Base-by-base conservation (phyloP, 2,888 invertebrate genomes). In the Melieria picta region DNA sequence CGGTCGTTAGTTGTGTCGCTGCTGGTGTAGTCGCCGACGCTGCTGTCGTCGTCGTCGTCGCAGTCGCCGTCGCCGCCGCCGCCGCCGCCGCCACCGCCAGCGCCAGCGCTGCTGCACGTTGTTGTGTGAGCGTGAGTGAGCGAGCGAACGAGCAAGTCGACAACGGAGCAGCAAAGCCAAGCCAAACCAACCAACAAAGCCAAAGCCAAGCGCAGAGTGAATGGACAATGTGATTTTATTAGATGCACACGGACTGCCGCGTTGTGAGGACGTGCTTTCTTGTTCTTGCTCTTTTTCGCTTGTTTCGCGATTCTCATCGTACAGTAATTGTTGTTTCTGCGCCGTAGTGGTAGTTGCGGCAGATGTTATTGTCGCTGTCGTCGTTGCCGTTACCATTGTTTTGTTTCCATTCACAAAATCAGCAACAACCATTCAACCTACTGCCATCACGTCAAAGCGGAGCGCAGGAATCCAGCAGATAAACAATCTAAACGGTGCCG, bases 171-270 rank as follows among this genome's bases (percentile, higher is more conserved):
- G 63, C 57, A 63, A 69, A 45, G 58, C 69, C 70, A 72, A 71
- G 66, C 69, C 63, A 71, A 69, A 75, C 63, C 66, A 55, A 62
- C 69, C 57, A 70, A 70, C 72, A 66, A 71, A 73, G 71, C 72
- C 69, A 70, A 62, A 56, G 66, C 56, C 65, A 78, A 79, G 82
- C 61, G 67, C 45, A 67, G 60, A 79, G 79, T 79, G 80, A 82
- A 83, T 83, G 65, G 65, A 11, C 16, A 81, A 82, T 81, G 82
- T 81, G 82, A 84, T 84, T 84, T 84, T 84, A 83, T 86, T 86
- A 87, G 87, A 87, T 85, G 86, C 85, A 86, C 83, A 86, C 86
- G 85, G 85, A 85, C 85, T 83, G 85, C 80, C 85, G 86, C 83
- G 85, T 82, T 81, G 86, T 84, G 81, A 84, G 81, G 87, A 87